Evolutionary conservation across 2,888 invertebrate genomes (phyloP), one percentile per base, ranked within the genome.

Genomic region (Cyclophora albipunctata): DNA sequence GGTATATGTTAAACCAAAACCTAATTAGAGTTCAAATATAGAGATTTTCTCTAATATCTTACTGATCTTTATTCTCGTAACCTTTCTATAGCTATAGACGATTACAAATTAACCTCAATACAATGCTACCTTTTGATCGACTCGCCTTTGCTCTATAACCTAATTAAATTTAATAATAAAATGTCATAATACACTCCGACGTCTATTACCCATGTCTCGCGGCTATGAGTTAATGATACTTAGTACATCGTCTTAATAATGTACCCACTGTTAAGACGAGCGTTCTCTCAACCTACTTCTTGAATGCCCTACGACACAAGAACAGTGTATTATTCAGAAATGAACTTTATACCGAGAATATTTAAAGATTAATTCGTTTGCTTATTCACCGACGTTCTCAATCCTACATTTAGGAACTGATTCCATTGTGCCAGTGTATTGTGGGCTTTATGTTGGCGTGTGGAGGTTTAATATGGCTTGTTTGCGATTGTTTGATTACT

Each of bases 201-300:
- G 20, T 20, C 20, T 20, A 20, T 20, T 20, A 20, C 20, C 20
- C 20, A 33, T 65, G 69, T 70, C 71, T 71, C 66, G 59, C 62
- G 65, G 66, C 69, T 67, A 80, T 71, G 75, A 80, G 75, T 77
- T 82, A 83, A 84, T 84, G 20, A 20, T 20, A 20, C 20, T 20
- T 20, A 81, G 81, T 59, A 55, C 55, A 53, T 55, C 47, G 80
- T 78, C 81, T 83, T 77, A 78, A 79, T 85, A 80, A 84, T 84
- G 79, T 81, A 81, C 84, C 81, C 20, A 77, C 78, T 78, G 75
- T 82, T 78, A 72, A 75, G 77, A 78, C 75, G 77, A 80, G 82
- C 79, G 82, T 84, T 84, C 82, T 84, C 81, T 85, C 85, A 86
- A 85, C 87, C 86, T 85, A 86, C 85, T 83, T 86, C 75, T 78